phyloP scores from a whole-genome alignment of 2,888 invertebrate species.

The Pharmacophagus antenor region DNA sequence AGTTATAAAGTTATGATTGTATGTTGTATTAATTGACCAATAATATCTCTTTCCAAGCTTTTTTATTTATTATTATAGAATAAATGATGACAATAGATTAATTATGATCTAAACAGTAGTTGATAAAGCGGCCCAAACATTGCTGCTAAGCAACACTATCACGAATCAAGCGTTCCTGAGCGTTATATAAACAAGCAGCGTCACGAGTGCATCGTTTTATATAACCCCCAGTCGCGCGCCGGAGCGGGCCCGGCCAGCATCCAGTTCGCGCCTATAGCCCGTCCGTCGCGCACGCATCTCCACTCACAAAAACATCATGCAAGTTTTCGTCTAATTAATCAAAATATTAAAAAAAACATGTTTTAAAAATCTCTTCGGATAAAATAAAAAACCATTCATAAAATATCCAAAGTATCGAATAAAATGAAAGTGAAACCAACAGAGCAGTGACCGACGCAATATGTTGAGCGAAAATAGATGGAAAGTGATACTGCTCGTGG shows the following conservation, averaged over 20 bases:
- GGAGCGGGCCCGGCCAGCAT: constrained; percentile 38
- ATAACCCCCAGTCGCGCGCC: constrained; percentile 40
- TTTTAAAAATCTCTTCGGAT: constrained; percentile 19
- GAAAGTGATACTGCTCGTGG: constrained; percentile 72
- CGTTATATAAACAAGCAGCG: constrained; percentile 42
- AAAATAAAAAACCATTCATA: constrained; percentile 30
- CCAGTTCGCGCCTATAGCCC: constrained; percentile 44
- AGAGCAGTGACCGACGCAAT: constrained; percentile 71
- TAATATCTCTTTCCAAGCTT: background rate
- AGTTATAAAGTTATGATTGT: constrained; percentile 13
- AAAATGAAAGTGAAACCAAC: constrained; percentile 73
- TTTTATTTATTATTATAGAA: background rate
- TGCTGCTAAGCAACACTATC: constrained; percentile 42
- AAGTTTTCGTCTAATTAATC: constrained; percentile 22
- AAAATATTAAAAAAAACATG: constrained; percentile 33
- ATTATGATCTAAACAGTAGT: no score
- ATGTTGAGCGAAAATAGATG: constrained; percentile 74
- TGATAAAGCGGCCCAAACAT: constrained; percentile 8
- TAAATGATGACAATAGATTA: no score
- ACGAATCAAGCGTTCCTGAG: constrained; percentile 29
- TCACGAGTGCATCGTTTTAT: constrained; percentile 44
- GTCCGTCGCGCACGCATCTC: constrained; percentile 40
- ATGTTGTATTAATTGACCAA: background rate
- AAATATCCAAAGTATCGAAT: constrained; percentile 33
- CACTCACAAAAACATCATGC: constrained; percentile 27